These are phyloP conservation scores for Coronaproctus castanopsis DNA, from an alignment of 2,888 invertebrate species.

Conservation along the genomic window DNA sequence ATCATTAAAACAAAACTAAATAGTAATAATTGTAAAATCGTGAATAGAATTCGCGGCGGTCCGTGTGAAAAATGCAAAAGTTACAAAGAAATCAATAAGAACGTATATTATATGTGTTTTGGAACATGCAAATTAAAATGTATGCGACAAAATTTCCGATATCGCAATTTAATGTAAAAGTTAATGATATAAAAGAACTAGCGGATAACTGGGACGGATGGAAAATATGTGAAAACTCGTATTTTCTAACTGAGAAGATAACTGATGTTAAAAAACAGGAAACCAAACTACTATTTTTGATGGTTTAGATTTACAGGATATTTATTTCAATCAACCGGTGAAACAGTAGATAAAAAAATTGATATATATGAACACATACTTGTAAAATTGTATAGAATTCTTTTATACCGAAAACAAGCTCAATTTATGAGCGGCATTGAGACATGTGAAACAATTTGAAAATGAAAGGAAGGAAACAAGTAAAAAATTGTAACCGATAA, in stretches of 20 bases:
- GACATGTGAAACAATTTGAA: background rate
- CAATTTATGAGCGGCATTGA: background rate
- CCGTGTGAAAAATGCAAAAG: background rate
- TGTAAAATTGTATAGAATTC: background rate
- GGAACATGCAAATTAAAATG: background rate
- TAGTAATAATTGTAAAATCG: background rate
- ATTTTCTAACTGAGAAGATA: background rate
- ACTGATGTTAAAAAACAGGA: background rate
- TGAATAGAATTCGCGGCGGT: background rate
- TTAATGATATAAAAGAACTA: background rate
- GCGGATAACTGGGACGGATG: background rate
- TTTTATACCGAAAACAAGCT: background rate
- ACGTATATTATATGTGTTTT: background rate
- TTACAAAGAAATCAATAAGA: background rate
- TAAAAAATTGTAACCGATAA: background rate
- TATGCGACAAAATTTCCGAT: background rate
- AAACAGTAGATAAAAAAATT: background rate
- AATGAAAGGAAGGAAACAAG: background rate
- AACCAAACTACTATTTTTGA: background rate
- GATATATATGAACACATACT: background rate
- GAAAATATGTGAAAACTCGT: background rate
- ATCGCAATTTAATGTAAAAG: background rate
- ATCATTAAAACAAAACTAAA: background rate
- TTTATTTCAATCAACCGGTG: background rate
- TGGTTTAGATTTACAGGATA: background rate